Conservation (phyloP, 2,113 vertebrate species). For the Cryptomyrus ogoouensis region DNA sequence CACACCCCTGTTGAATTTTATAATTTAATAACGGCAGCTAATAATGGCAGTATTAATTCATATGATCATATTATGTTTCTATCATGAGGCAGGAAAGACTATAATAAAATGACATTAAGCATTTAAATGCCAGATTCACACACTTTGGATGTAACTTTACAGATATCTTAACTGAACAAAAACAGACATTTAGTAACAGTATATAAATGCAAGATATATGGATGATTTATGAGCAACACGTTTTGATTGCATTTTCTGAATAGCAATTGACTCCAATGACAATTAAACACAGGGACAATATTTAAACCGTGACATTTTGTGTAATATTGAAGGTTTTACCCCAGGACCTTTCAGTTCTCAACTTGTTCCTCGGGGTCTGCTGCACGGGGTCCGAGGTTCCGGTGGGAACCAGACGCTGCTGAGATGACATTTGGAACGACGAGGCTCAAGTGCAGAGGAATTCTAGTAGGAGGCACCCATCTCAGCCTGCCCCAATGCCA, state of each 20-base stretch:
- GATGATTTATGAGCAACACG: not conserved
- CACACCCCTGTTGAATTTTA: not conserved
- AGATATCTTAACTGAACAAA: not conserved
- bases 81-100: not conserved
- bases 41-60: not conserved
- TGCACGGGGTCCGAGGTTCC: too few species aligned
- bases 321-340: not conserved
- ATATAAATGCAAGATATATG: not conserved
- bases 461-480: not conserved
- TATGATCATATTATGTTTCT: not conserved
- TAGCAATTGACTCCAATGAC: not conserved
- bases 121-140: not conserved
- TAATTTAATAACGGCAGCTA: not conserved
- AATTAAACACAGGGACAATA: not conserved
- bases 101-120: not conserved
- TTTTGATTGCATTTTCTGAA: not conserved
- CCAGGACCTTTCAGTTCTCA: not conserved
- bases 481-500: not conserved
- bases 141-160: not conserved
- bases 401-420: not conserved
- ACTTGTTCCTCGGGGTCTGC: not conserved
- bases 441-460: not conserved
- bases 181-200: not conserved
- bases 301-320: not conserved
- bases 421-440: not conserved